Conservation (phyloP, 2,113 vertebrate species). For the Aphelocoma coerulescens region DNA sequence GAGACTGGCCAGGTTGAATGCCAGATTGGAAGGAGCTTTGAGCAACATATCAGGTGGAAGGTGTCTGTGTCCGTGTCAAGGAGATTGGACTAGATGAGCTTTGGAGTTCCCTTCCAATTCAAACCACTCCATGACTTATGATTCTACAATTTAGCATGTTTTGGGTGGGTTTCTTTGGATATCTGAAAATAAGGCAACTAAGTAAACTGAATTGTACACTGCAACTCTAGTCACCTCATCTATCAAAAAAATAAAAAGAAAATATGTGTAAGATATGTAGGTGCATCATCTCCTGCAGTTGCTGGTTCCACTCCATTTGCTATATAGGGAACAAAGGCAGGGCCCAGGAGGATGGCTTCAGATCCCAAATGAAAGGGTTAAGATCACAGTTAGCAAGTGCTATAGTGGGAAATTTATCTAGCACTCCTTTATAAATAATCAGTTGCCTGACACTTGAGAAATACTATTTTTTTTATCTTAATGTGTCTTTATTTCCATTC, state of each 20-base stretch:
- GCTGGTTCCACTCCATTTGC: neutral
- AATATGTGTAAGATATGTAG: neutral
- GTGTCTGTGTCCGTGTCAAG: neutral
- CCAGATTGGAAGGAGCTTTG: neutral
- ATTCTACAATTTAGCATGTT: neutral
- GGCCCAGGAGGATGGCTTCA: neutral
- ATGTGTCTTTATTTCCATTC: neutral
- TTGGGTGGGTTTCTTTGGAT: neutral
- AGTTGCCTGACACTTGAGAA: neutral
- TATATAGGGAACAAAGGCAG: neutral
- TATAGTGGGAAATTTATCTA: neutral
- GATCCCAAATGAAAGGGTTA: neutral
- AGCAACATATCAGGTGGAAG: neutral
- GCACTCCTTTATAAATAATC: neutral
- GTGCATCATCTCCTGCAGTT: neutral
- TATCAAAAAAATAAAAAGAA: neutral
- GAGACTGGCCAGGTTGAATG: neutral
- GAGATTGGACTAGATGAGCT: neutral
- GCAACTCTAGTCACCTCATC: neutral
- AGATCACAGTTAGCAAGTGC: neutral
- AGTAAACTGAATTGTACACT: neutral
- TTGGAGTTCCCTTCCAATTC: neutral
- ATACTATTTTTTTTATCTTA: neutral
- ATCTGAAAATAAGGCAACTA: neutral
- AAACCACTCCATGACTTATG: neutral